phyloP scores from a whole-genome alignment of 2,888 invertebrate species.

The Xanthorhoe spadicearia region DNA sequence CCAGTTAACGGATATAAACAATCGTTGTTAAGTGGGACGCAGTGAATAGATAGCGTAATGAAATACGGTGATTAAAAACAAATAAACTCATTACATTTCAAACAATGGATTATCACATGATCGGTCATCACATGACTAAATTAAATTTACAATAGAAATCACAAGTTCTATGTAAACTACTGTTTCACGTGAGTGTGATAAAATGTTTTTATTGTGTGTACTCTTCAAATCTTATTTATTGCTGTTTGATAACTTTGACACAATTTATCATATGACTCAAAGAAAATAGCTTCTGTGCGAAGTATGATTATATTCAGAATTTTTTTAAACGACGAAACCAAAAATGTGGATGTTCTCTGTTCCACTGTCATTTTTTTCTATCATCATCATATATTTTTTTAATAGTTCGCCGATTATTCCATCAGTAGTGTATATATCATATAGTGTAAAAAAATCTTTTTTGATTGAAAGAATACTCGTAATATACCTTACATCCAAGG shows the following conservation, averaged over 20 bases:
- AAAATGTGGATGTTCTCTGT: no score
- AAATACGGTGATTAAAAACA: background rate
- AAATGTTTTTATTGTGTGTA: slow-evolving; percentile 12
- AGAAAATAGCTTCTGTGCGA: background rate
- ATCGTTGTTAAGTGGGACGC: background rate
- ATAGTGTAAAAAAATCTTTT: no score
- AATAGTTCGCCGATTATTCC: no score
- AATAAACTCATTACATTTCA: background rate
- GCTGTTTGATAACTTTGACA: background rate
- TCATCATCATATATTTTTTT: no score
- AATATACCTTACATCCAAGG: no score
- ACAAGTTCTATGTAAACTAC: background rate
- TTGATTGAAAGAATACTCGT: no score
- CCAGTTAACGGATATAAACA: background rate
- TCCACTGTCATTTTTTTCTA: no score
- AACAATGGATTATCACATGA: slow-evolving; percentile 20
- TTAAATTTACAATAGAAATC: slow-evolving; percentile 10
- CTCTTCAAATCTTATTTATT: background rate
- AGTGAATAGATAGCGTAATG: background rate
- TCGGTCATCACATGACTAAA: slow-evolving; percentile 13
- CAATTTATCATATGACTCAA: background rate
- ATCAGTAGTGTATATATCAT: no score
- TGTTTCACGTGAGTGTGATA: slow-evolving; percentile 21
- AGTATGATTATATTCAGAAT: no score
- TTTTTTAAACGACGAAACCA: no score